Conservation (phyloP, 2,113 vertebrate species). For the Phaethornis superciliosus region DNA sequence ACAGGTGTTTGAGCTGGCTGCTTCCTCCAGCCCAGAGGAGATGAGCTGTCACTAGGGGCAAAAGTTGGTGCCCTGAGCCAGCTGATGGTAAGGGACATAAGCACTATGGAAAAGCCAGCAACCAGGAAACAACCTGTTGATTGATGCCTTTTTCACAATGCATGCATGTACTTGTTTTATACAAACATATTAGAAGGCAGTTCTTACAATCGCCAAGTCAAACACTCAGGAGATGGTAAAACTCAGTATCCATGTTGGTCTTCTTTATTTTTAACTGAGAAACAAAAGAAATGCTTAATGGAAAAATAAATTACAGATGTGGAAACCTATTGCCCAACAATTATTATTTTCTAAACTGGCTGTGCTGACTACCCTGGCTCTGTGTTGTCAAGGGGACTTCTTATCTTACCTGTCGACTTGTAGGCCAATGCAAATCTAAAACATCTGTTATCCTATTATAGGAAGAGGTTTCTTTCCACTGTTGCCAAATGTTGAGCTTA, state of each 20-base stretch:
- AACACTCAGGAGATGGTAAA: not conserved
- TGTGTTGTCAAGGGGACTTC: not conserved
- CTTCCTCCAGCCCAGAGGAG: not conserved
- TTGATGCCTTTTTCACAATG: not conserved
- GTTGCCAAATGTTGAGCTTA: not conserved
- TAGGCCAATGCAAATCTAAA: not conserved
- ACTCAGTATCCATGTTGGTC: not conserved
- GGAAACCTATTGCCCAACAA: not conserved
- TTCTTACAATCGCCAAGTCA: not conserved
- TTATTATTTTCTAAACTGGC: not conserved
- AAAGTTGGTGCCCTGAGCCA: not conserved
- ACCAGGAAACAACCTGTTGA: not conserved
- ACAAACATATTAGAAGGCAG: not conserved
- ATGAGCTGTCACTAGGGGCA: fast-evolving
- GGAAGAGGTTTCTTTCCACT: not conserved
- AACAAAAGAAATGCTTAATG: not conserved
- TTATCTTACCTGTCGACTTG: not conserved
- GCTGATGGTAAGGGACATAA: not conserved
- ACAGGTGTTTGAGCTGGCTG: fast-evolving
- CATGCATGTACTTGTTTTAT: not conserved
- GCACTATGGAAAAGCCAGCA: not conserved
- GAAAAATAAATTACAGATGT: not conserved
- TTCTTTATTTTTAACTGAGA: not conserved
- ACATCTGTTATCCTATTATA: not conserved
- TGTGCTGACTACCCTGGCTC: not conserved